Conservation (phyloP, 2,113 vertebrate species). For the Propithecus coquereli region DNA sequence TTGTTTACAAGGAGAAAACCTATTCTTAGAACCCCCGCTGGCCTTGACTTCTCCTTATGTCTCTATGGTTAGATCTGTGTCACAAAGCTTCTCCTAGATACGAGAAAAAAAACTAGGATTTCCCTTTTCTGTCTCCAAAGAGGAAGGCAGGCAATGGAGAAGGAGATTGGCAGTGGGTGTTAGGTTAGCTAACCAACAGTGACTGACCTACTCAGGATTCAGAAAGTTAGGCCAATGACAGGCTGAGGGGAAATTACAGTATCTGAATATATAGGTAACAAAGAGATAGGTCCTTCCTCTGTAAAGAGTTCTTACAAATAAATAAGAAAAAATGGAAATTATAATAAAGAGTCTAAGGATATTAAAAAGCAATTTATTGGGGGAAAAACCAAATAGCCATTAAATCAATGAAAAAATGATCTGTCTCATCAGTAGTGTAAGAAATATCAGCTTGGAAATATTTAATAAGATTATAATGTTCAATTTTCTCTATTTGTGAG, state of each 20-base stretch:
- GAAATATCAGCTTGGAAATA: background rate
- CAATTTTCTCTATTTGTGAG: background rate
- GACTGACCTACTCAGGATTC: background rate
- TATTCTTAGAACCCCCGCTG: background rate
- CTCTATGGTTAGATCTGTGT: background rate
- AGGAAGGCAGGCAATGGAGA: background rate
- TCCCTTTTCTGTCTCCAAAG: background rate
- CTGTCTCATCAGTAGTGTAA: background rate
- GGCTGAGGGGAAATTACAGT: background rate
- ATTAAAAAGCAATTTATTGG: background rate
- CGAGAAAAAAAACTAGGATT: background rate
- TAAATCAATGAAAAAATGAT: background rate
- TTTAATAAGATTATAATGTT: background rate
- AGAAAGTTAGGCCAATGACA: background rate
- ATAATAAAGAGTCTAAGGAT: background rate
- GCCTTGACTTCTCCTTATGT: background rate
- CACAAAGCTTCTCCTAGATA: too few relatives aligned
- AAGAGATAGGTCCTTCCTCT: background rate
- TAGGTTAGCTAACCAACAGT: background rate
- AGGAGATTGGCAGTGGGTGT: background rate
- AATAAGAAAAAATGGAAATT: background rate
- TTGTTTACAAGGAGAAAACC: background rate
- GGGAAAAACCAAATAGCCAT: background rate
- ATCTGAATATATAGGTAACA: background rate
- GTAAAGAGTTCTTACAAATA: background rate